phyloP scores from a whole-genome alignment of 2,113 vertebrate genomes.

The Ameiurus melas region DNA sequence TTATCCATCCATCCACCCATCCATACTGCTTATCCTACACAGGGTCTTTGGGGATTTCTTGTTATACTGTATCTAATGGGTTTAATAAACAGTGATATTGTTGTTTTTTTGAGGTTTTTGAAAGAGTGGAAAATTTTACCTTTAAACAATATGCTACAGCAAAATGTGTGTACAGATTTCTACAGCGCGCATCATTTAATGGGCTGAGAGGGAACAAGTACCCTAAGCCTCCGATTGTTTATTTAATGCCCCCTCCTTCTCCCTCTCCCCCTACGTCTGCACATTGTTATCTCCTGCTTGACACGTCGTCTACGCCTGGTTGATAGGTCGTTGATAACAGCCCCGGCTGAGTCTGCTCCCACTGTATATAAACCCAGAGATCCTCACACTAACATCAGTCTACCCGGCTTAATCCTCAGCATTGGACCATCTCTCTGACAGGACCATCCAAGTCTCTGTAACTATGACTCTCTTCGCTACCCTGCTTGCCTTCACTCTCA shows the following conservation, averaged over 20 bases:
- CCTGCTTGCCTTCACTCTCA: conserved; percentile 53
- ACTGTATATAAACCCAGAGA: conserved; percentile 64
- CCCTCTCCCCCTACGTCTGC: conserved; percentile 66
- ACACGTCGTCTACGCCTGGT: conserved; percentile 70
- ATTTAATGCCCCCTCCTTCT: conserved; percentile 40
- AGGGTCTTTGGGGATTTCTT: background rate
- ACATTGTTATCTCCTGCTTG: conserved; percentile 69
- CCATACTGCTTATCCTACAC: too few species aligned
- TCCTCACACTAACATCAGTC: conserved; percentile 27
- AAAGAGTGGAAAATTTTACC: background rate
- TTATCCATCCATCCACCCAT: too few species aligned
- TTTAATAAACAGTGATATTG: background rate
- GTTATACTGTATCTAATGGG: background rate
- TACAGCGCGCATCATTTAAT: conserved; percentile 17
- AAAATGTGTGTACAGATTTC: background rate
- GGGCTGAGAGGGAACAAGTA: background rate
- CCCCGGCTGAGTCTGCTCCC: conserved; percentile 59
- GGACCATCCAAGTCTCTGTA: background rate
- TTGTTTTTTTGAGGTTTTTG: background rate
- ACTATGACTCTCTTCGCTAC: conserved; percentile 59
- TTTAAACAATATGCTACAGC: background rate
- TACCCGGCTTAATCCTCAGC: background rate
- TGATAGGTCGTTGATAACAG: conserved; percentile 77
- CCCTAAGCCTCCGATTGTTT: conserved; percentile 45
- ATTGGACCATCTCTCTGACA: conserved; percentile 38